Evolutionary conservation across 1,140 invertebrate species (phyloP), one percentile per base, ranked within the genome.

Genomic region (Tetramorium alpestre): DNA sequence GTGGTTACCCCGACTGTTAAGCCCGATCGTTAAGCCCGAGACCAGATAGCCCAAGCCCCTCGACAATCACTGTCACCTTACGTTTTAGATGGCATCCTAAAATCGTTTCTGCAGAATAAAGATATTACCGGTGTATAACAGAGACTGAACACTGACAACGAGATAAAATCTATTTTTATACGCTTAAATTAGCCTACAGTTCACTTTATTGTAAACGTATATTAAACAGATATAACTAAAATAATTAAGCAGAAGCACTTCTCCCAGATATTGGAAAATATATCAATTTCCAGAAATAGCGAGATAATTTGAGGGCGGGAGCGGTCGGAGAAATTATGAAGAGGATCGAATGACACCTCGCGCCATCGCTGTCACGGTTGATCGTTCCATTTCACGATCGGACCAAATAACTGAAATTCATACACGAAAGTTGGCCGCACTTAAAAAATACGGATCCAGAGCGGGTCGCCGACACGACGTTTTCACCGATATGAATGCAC

Each of bases 311-410:
- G 2, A 10, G n/a, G n/a, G 13, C 64, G 28, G 22, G 16, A 18
- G 41, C 64, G 33, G 33, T 10, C 22, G 51, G 41, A 58, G 69
- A 73, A 84, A 84, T 84, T 84, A 62, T 4, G 41, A 73, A 38
- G 11, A 25, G 80, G 16, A 70, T 22, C 16, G 22, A 84, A 58
- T 47, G 38, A 33, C 80, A 25, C 49, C 78, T 70, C 13, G 16
- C 33, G 64, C 28, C 33, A 44, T 16, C 28, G n/a, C 22, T n/a
- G 60, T 22, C 38, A 76, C 22, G 38, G 38, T 85, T 54, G 86
- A 90, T 82, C 85, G 75, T 87, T 78, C 70, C 82, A 72, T 88
- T 90, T 91, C 84, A 58, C 73, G 90, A 91, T 91, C 87, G 81
- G 82, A 82, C 75, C 86, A 87, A 92, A 91, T 90, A 89, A 91